Evolutionary conservation across 2,113 vertebrate species (phyloP).

Genomic region (Dunckerocampus dactyliophorus): DNA sequence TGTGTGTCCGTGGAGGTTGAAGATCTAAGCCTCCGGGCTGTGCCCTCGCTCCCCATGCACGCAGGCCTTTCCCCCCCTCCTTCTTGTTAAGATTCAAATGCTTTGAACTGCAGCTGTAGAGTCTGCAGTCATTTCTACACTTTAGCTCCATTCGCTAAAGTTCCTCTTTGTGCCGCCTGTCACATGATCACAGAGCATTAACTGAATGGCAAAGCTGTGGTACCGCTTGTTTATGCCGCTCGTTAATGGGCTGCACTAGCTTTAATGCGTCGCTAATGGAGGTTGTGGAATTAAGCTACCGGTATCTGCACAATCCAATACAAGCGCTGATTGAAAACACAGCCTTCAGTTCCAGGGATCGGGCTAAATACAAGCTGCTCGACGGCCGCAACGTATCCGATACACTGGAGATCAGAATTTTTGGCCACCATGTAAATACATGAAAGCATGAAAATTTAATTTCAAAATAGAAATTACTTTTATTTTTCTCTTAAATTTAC

Average conservation of each 20-base stretch:
- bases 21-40: slow-evolving; percentile 63
- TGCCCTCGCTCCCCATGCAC: slow-evolving; percentile 65
- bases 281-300: too few relatives aligned
- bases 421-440: too few relatives aligned
- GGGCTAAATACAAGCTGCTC: too few relatives aligned
- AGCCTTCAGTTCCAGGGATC: too few relatives aligned
- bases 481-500: too few relatives aligned
- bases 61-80: slow-evolving; percentile 52
- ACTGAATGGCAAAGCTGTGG: slow-evolving; percentile 19
- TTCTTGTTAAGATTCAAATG: slow-evolving; percentile 71
- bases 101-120: slow-evolving; percentile 67
- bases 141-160: slow-evolving; percentile 52
- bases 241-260: not conserved
- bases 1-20: slow-evolving; percentile 40
- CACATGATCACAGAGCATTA: slow-evolving; percentile 26
- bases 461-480: too few relatives aligned
- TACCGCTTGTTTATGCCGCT: slow-evolving; percentile 26
- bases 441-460: too few relatives aligned
- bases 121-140: slow-evolving; percentile 54
- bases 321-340: too few relatives aligned
- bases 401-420: too few relatives aligned
- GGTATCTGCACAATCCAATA: too few relatives aligned
- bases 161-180: slow-evolving; percentile 23
- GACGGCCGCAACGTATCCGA: too few relatives aligned
- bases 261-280: too few relatives aligned